phyloP scores from a whole-genome alignment of 1,140 invertebrate genomes.

The Heliconius congener region DNA sequence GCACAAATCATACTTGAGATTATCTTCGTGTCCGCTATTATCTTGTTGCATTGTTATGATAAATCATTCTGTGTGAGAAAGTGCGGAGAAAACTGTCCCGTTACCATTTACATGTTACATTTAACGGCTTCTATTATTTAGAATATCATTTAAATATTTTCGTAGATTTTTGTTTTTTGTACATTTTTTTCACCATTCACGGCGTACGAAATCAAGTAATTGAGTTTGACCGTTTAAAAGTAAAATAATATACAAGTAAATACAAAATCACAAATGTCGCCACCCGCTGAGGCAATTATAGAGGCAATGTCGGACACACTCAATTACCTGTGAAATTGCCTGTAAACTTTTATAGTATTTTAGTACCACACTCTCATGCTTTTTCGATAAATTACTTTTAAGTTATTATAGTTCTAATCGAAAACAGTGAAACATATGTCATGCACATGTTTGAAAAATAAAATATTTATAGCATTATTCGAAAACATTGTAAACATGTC shows the following conservation, averaged over 20 bases:
- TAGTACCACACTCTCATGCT: slow-evolving; percentile 12
- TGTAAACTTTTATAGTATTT: slow-evolving; percentile 52
- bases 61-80: slow-evolving; percentile 40
- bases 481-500: slow-evolving; percentile 11
- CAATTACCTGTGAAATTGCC: slow-evolving; percentile 73
- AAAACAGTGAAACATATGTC: background rate
- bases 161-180: background rate
- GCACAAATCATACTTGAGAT: slow-evolving; percentile 42
- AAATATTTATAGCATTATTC: slow-evolving; percentile 11
- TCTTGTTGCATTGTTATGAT: slow-evolving; percentile 39
- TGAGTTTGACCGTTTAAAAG: slow-evolving; percentile 11
- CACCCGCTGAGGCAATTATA: slow-evolving; percentile 43
- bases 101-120: slow-evolving; percentile 9
- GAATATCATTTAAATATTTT: background rate
- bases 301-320: slow-evolving; percentile 57
- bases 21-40: slow-evolving; percentile 38
- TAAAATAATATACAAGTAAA: background rate
- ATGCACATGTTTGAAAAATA: background rate
- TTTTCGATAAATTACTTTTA: slow-evolving; percentile 18
- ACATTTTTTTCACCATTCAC: slow-evolving; percentile 11
- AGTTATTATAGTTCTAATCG: background rate
- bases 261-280: slow-evolving; percentile 40
- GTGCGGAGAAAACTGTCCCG: slow-evolving; percentile 33
- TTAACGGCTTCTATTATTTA: slow-evolving; percentile 35
- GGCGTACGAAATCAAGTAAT: background rate